phyloP scores from a whole-genome alignment of 2,888 invertebrate genomes.

The Calameuta filiformis region DNA sequence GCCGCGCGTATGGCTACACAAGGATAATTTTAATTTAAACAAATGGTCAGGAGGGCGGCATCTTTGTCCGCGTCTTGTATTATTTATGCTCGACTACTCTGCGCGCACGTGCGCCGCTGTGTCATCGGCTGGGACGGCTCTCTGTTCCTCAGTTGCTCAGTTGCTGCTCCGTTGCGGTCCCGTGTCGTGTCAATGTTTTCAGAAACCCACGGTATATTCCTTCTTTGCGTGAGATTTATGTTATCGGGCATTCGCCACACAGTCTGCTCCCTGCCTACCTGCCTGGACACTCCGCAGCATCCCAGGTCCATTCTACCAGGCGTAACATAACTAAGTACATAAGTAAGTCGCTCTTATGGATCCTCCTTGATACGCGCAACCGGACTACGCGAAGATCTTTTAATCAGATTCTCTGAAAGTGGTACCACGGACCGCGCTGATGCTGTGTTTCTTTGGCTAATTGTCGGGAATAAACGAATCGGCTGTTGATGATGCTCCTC shows the following conservation, averaged over 20 bases:
- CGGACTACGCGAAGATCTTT: not conserved
- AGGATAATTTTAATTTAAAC: slow-evolving; percentile 66
- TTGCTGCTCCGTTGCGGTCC: slow-evolving; percentile 16
- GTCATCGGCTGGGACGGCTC: slow-evolving; percentile 59
- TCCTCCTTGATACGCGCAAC: not conserved
- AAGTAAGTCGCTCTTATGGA: not conserved
- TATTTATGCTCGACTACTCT: slow-evolving; percentile 63
- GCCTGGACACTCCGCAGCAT: not conserved
- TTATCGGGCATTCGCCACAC: not conserved
- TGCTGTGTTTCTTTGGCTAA: not conserved
- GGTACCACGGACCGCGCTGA: not conserved
- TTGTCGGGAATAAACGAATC: not conserved
- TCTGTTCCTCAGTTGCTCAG: slow-evolving; percentile 12
- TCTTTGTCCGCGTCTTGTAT: slow-evolving; percentile 65
- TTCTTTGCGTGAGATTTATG: not conserved
- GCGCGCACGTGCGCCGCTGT: slow-evolving; percentile 64
- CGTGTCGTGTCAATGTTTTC: slow-evolving; percentile 58
- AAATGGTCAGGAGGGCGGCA: slow-evolving; percentile 65
- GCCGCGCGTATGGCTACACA: slow-evolving; percentile 36
- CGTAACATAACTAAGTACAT: not conserved
- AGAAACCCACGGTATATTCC: slow-evolving; percentile 37
- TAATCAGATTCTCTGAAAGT: not conserved
- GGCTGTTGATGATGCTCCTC: not conserved
- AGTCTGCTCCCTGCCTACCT: not conserved
- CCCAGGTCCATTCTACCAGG: not conserved